Evolutionary conservation across 64 coral and sea anemone genomes (phyloP), one percentile per base, ranked within the genome.

Genomic region (Pocillopora verrucosa): DNA sequence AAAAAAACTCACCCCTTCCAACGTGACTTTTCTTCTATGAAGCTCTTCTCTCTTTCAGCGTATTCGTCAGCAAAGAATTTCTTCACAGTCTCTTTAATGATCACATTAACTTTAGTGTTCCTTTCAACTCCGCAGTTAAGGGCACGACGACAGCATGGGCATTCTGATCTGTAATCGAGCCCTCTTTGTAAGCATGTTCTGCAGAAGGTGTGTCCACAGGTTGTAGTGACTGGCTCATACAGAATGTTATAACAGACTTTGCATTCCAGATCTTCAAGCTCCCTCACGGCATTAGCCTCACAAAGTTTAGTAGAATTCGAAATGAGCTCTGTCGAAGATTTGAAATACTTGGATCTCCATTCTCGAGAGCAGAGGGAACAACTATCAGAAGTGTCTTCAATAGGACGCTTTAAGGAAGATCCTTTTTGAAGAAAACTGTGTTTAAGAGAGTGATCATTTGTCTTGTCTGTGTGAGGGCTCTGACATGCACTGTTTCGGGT

Each of bases 21-120:
- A 9, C 34, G 41, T 37, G 67, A 77, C 61, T 94, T 80, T 61
- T 97, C 95, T 30, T 90, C 60, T 2, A 80, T 51, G n/a, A 90
- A 90, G 25, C 76, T 79, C 67, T 62, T 82, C 60, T 97, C 65
- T 25, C 92, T 80, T 19, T 74, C 82, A 25, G 87, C 82, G 25
- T 88, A 94, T 75, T 97, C 77, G 22, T 80, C 17, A 17, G 87
- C 81, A 36, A 91, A 97, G 60, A 86, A 58, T 3, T 78, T 77
- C 9, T 87, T 59, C 6, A 88, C 61, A 15, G 91, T 69, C 22
- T 83, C 69, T 64, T 93, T 74, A 10, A 97, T 16, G 9, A 76
- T 88, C 4, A 56, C 59, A 51, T 88, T 97, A 34, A 94, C 68
- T n/a, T 76, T 20, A 57, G 11, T 69, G 34, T 86, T 69, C 36